Conservation (phyloP, 2,888 invertebrate genomes). For the Neoscelio sp. region DNA sequence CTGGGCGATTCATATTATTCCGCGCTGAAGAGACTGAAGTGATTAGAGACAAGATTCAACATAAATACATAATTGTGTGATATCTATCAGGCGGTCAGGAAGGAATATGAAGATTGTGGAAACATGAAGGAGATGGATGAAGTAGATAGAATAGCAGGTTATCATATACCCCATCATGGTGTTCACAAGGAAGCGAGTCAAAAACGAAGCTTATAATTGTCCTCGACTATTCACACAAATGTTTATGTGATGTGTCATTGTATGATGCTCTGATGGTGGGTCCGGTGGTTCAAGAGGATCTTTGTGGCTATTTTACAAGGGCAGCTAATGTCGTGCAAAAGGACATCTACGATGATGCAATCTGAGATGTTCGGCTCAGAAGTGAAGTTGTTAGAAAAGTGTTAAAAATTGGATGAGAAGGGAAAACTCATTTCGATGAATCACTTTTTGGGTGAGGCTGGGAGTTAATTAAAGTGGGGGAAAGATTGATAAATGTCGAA, state of each 20-base stretch:
- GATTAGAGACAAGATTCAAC: background rate
- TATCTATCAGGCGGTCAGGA: background rate
- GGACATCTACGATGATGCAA: background rate
- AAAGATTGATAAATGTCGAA: background rate
- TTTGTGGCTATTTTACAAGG: too few relatives aligned
- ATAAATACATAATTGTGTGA: background rate
- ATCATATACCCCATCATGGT: slow-evolving; percentile 19
- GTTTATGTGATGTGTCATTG: background rate
- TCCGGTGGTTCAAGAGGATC: too few relatives aligned
- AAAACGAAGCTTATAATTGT: slow-evolving; percentile 10
- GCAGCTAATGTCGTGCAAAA: too few relatives aligned
- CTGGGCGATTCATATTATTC: slow-evolving; percentile 4
- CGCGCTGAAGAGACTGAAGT: slow-evolving; percentile 9
- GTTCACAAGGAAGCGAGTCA: background rate
- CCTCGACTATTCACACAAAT: slow-evolving; percentile 1
- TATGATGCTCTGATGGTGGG: slow-evolving; percentile 6
- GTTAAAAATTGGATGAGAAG: too few relatives aligned
- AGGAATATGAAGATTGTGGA: slow-evolving; percentile 14
- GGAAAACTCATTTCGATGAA: too few relatives aligned
- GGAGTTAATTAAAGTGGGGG: background rate
- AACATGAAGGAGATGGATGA: slow-evolving; percentile 1
- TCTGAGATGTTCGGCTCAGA: too few relatives aligned
- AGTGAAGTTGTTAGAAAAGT: too few relatives aligned
- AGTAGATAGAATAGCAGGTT: background rate
- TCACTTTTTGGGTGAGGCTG: background rate